phyloP scores from a whole-genome alignment of 2,797 vertebrate genomes.

The Agapornis canus region DNA sequence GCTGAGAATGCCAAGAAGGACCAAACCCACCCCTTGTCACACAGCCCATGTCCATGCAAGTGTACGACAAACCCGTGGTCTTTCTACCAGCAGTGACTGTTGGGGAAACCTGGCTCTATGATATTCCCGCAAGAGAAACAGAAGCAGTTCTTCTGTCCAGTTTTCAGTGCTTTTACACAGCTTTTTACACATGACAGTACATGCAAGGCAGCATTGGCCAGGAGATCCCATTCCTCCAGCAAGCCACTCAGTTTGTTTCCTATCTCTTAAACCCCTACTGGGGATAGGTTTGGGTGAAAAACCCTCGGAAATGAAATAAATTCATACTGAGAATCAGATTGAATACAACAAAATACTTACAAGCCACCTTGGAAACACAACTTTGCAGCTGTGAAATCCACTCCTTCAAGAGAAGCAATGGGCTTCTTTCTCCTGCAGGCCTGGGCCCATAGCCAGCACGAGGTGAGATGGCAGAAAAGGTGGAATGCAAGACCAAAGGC shows the following conservation, averaged over 20 bases:
- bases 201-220: background rate
- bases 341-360: background rate
- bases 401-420: background rate
- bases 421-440: background rate
- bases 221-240: background rate
- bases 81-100: background rate
- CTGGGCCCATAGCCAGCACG: rapidly evolving
- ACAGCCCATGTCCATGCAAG: background rate
- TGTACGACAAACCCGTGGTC: rapidly evolving
- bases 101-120: background rate
- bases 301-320: background rate
- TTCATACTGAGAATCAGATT: background rate
- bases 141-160: background rate
- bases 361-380: background rate
- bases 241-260: background rate
- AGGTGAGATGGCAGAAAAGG: background rate
- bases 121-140: background rate
- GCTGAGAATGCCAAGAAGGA: background rate
- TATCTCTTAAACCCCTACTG: background rate
- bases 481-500: background rate
- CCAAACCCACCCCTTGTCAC: background rate
- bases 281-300: background rate
- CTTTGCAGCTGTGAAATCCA: background rate
- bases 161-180: background rate
- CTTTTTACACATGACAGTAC: background rate